Evolutionary conservation across 2,797 vertebrate species (phyloP), one percentile per base, ranked within the genome.

Genomic region (Antennarius maculatus): DNA sequence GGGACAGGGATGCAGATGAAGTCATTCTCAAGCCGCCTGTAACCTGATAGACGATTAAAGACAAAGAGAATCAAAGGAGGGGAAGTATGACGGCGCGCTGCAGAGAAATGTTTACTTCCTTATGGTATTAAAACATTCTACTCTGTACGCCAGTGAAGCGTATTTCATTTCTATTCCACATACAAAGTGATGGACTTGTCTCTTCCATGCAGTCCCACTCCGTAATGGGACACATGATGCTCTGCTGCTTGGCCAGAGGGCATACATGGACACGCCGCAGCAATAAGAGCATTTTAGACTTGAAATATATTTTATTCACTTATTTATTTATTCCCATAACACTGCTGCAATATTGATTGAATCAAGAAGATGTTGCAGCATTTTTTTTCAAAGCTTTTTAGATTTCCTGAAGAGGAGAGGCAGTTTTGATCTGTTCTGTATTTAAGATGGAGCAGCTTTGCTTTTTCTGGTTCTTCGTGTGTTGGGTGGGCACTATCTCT

Each of bases 291-390:
- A 90, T 91, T 90, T 82, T 74, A 77, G 65, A 71, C 84, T 70
- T 27, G 14, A 87, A 81, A 84, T 83, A 80, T 81, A 70, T 90
- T 81, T 83, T 76, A 75, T 84, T 71, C 69, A 73, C 56, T 88
- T 86, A 90, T 90, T 88, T 89, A 85, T 90, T 80, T 74, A 79
- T 82, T 81, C 71, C 61, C 74, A 81, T 69, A 82, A 81, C 86
- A 88, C 71, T 76, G 65, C 67, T 90, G 80, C 89, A 93, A 89
- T 91, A 93, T 92, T 91, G 86, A 93, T 86, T 82, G 74, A 69
- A 66, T 82, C 59, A 70, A 80, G 67, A 76, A 74, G 73, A 83
- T 51, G 67, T 51, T 8, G 34, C 66, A 58, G 49, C 52, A 69
- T 9, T 69, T 83, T 34, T 34, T 86, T 82, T 66, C 85, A 92